Evolutionary conservation across 2,113 vertebrate species (phyloP).

Genomic region (Tupaia chinensis): DNA sequence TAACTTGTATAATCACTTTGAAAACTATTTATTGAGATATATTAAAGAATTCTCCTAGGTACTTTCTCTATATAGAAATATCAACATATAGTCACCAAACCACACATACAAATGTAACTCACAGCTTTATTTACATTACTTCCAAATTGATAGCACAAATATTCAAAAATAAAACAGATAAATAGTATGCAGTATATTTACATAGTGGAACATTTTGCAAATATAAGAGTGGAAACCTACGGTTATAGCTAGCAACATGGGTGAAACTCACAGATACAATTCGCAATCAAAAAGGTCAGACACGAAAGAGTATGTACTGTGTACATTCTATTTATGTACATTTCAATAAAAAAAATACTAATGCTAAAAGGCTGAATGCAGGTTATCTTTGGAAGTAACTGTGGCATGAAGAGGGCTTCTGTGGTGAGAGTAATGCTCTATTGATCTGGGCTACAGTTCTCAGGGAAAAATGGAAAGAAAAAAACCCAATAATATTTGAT

Average conservation of each 20-base stretch:
- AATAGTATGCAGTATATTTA: background rate
- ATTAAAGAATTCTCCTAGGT: background rate
- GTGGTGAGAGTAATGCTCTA: background rate
- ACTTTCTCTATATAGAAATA: background rate
- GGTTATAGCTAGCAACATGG: background rate
- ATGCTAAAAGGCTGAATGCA: background rate
- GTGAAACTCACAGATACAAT: background rate
- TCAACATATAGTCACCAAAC: background rate
- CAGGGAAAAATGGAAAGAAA: background rate
- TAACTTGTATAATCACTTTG: background rate
- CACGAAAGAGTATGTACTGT: background rate
- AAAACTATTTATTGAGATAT: background rate
- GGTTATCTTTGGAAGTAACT: background rate
- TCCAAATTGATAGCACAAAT: background rate
- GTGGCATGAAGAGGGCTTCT: background rate
- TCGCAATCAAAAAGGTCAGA: background rate
- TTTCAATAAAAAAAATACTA: background rate
- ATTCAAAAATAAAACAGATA: background rate
- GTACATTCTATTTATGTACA: background rate
- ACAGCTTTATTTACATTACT: background rate
- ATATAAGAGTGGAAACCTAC: background rate
- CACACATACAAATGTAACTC: background rate
- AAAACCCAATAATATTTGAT: background rate
- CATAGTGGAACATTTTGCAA: background rate
- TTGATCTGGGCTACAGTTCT: background rate